phyloP scores from a whole-genome alignment of 2,888 invertebrate species.

The Agrochola circellaris region DNA sequence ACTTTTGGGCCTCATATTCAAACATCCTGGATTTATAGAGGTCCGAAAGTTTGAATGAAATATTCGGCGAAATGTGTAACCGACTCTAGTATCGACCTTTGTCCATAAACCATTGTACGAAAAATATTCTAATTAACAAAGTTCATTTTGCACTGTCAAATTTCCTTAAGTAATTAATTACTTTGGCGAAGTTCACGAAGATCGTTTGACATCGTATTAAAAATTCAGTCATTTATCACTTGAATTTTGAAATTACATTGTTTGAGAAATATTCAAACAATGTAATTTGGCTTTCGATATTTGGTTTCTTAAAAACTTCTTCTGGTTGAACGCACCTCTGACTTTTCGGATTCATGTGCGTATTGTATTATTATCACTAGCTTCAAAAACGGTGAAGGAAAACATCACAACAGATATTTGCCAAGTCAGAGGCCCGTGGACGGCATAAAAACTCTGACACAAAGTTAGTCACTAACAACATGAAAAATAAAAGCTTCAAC shows the following conservation, averaged over 20 bases:
- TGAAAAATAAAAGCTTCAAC: not conserved
- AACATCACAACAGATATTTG: no score
- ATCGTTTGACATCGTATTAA: constrained; percentile 57
- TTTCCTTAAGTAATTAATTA: constrained; percentile 64
- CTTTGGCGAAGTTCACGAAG: constrained; percentile 55
- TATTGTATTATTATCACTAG: no score
- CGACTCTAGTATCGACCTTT: constrained; percentile 20
- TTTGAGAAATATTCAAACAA: constrained; percentile 10
- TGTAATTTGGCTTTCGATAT: constrained; percentile 1
- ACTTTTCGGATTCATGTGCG: no score
- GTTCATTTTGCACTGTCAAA: constrained; percentile 60
- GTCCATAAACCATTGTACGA: constrained; percentile 52
- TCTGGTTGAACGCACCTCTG: not conserved
- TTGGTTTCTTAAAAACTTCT: not conserved
- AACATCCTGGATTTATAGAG: constrained; percentile 49
- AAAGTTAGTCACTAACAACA: no score
- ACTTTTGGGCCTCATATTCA: constrained; percentile 43
- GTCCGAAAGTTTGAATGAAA: constrained; percentile 23
- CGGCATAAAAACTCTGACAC: no score
- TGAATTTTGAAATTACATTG: constrained; percentile 24
- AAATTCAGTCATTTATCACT: constrained; percentile 57
- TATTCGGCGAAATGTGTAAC: constrained; percentile 25
- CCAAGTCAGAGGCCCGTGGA: no score
- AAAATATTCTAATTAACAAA: constrained; percentile 62
- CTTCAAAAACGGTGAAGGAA: no score